Evolutionary conservation across 1,140 invertebrate genomes (phyloP), one percentile per base, ranked within the genome.

Genomic region (Thrips palmi): DNA sequence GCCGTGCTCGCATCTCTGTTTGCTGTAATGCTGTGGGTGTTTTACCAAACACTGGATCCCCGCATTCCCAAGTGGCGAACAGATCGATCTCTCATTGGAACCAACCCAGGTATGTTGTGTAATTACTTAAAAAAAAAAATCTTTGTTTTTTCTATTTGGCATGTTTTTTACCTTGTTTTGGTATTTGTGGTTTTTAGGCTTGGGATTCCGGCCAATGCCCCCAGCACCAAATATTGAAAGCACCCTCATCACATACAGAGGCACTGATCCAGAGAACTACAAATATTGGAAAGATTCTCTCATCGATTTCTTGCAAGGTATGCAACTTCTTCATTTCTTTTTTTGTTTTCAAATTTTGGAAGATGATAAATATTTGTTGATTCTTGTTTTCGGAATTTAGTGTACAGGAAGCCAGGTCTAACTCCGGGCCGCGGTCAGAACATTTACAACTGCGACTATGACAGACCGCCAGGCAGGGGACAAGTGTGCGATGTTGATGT

Each of bases 191-290:
- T 41, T 49, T 55, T 7, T 52, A 77, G 85, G 83, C 54, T 67
- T 94, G 50, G 88, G 88, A 45, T 96, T 93, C 64, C 67, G 88
- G 50, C 89, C 91, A 36, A 84, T 87, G 72, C 88, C 89, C 24
- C 75, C 79, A 46, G 67, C 72, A 40, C 72, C 72, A 40, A 87
- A 89, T 59, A 77, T 89, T 49, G 86, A 91, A 55, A 89, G 84
- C 54, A 92, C 89, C 32, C 68, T 96, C 38, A 86, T 97, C 54
- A 87, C 86, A 76, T 92, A 89, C 65, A 77, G 76, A 57, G 71
- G 75, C 45, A 74, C 70, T 43, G 75, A 83, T 46, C 63, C 71
- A 50, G 74, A 77, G 33, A 85, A 83, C 49, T 77, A 73, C 52
- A 64, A 74, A 44, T 70, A 77, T 46, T 91, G 85, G 85, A 70